Evolutionary conservation across 1,140 invertebrate genomes (phyloP), one percentile per base, ranked within the genome.

Genomic region (Trigoniulus corallinus): DNA sequence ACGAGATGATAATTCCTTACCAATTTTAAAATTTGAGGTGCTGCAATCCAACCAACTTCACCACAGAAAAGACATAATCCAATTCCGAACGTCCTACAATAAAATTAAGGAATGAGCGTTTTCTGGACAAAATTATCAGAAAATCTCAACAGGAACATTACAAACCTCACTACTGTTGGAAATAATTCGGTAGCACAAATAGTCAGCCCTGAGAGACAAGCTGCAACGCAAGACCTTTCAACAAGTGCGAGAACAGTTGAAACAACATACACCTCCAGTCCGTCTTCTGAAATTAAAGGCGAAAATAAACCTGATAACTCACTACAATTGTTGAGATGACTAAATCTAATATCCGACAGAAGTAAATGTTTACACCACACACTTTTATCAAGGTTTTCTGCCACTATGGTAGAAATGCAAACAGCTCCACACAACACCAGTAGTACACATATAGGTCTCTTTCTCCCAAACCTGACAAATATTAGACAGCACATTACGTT

Each of bases 331-430:
- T 39, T 39, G 34, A 12, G 10, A n/a, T 43, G 15, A 7, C 7
- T 7, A 7, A 34, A 34, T 34, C 7, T 34, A 15, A 34, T 34
- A 34, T 15, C 29, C 29, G 15, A 34, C 7, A 7, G 29, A 34
- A 34, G 29, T 34, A 34, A 34, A 7, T 15, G 29, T 34, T 34
- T 34, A 34, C 29, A n/a, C n/a, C n/a, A n/a, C n/a, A n/a, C 27
- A 50, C 39, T 50, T 50, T 50, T 50, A 4, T 39, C 37, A 18
- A 50, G 18, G 22, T 50, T 7, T 39, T 57, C 57, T n/a, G 60
- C 23, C 15, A 48, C 26, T 7, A 57, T 62, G 15, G 63, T 53
- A 24, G 53, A 21, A 13, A 69, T 60, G 34, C 61, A 66, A 50
- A 63, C 56, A 1, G 56, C 13, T 10, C 65, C 64, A 47, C 54